Percentiles rank a stretch among this genome's conserved stretches.
phyloP scores from a whole-genome alignment of 2,113 vertebrate genomes.

The Hippocampus barbouri region DNA sequence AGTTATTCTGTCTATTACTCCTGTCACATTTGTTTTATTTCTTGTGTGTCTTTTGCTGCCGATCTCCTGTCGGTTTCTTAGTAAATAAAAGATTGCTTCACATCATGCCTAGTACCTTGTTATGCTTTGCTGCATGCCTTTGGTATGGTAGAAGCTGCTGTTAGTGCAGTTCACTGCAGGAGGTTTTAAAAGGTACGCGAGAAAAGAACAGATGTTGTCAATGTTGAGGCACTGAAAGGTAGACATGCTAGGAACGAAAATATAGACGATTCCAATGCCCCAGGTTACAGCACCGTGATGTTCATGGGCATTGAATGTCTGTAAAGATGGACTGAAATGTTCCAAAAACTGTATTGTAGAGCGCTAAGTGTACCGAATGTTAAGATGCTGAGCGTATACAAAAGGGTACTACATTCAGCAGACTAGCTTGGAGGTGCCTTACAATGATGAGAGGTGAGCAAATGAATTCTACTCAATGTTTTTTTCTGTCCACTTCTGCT shows the following conservation, averaged over 20 bases:
- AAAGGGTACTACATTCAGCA: background rate
- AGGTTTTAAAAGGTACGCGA: too few species aligned
- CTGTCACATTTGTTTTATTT: too few species aligned
- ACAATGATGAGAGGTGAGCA: background rate
- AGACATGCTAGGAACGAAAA: background rate
- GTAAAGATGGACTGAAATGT: background rate
- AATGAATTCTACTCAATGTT: conserved; percentile 13
- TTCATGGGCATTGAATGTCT: background rate
- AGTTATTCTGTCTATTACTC: background rate
- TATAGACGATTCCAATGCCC: background rate
- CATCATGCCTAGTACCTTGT: too few species aligned
- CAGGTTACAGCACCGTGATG: background rate
- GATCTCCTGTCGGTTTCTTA: too few species aligned
- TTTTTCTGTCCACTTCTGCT: conserved; percentile 28
- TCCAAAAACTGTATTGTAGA: background rate
- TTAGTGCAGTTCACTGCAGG: too few species aligned
- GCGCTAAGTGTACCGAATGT: background rate
- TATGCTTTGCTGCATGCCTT: too few species aligned
- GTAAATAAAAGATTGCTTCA: too few species aligned
- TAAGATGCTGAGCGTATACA: background rate
- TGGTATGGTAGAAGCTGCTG: too few species aligned
- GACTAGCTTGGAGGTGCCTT: background rate
- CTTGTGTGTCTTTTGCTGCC: too few species aligned
- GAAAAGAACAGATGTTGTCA: too few species aligned
- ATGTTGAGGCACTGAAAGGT: background rate